These are phyloP conservation scores for Hemistola chrysoprasaria DNA, from an alignment of 2,888 invertebrate genomes.

Conservation along the genomic window DNA sequence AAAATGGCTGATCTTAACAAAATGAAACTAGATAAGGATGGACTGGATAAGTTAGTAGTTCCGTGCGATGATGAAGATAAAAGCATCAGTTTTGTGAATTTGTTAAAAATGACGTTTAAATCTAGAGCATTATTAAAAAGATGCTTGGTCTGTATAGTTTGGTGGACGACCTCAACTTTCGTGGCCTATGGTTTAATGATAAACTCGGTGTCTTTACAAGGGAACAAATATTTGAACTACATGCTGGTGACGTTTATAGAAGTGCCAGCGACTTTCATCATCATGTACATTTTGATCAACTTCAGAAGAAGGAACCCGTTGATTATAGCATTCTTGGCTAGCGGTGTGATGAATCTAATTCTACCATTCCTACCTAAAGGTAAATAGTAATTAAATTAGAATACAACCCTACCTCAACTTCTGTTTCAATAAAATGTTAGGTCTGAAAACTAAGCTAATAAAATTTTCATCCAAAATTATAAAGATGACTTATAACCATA, in stretches of 20 bases:
- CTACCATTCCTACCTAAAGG: constrained; percentile 83
- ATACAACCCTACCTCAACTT: no score
- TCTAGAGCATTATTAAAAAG: constrained; percentile 54
- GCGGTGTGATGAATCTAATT: constrained; percentile 80
- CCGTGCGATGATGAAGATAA: constrained; percentile 38
- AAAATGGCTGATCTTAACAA: constrained; percentile 80
- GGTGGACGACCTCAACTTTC: constrained; percentile 86
- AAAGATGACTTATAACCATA: no score
- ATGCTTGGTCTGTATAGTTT: constrained; percentile 61
- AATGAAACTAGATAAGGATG: constrained; percentile 46
- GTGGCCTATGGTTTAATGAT: constrained; percentile 90
- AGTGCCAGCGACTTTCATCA: constrained; percentile 80
- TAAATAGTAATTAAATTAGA: constrained; percentile 43
- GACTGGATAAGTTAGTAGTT: constrained; percentile 39
- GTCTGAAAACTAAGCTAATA: no score
- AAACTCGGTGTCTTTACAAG: constrained; percentile 87
- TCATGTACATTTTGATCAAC: constrained; percentile 77
- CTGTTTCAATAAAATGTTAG: no score
- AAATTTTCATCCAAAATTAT: no score
- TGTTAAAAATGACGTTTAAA: constrained; percentile 55
- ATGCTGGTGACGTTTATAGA: constrained; percentile 81
- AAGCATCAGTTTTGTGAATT: constrained; percentile 37
- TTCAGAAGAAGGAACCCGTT: constrained; percentile 81
- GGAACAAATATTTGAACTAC: constrained; percentile 90
- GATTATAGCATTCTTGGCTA: constrained; percentile 76